These are phyloP conservation scores for Cuniculus paca DNA, from an alignment of 2,797 vertebrate genomes.

Conservation along the genomic window DNA sequence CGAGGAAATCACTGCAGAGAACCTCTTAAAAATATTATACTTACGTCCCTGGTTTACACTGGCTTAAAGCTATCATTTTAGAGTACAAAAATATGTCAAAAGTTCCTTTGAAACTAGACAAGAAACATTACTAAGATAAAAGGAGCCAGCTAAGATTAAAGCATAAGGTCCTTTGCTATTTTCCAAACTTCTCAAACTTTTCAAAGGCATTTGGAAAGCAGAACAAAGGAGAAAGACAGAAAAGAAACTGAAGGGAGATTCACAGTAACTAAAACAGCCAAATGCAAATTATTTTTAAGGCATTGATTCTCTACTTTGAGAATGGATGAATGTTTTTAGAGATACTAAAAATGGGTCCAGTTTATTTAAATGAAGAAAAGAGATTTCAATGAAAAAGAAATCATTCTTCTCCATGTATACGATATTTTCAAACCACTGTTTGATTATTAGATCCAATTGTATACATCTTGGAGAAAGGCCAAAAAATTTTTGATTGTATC, in stretches of 20 bases:
- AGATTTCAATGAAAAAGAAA: not conserved
- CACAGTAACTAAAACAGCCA: slow-evolving; percentile 55
- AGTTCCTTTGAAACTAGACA: slow-evolving; percentile 61
- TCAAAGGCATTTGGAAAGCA: slow-evolving; percentile 59
- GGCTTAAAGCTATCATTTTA: slow-evolving; percentile 45
- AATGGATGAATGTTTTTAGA: slow-evolving; percentile 39
- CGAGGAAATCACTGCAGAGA: not conserved
- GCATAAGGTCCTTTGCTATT: slow-evolving; percentile 20
- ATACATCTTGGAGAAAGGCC: not conserved
- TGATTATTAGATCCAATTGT: not conserved
- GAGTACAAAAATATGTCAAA: slow-evolving; percentile 57
- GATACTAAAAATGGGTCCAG: not conserved
- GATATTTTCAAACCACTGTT: not conserved
- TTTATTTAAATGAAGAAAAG: not conserved
- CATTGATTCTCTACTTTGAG: not conserved
- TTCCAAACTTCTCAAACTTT: slow-evolving; percentile 64
- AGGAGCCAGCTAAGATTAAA: slow-evolving; percentile 56
- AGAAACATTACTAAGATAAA: slow-evolving; percentile 69
- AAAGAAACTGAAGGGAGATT: not conserved
- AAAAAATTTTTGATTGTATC: not conserved
- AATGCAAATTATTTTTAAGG: slow-evolving; percentile 60
- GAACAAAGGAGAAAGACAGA: slow-evolving; percentile 61
- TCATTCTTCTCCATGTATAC: not conserved
- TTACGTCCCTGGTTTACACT: slow-evolving; percentile 30
- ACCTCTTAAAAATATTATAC: not conserved